These are phyloP conservation scores for Drosophila nr. perissopoda DNA, from an alignment of 2,888 invertebrate species.

Conservation along the genomic window DNA sequence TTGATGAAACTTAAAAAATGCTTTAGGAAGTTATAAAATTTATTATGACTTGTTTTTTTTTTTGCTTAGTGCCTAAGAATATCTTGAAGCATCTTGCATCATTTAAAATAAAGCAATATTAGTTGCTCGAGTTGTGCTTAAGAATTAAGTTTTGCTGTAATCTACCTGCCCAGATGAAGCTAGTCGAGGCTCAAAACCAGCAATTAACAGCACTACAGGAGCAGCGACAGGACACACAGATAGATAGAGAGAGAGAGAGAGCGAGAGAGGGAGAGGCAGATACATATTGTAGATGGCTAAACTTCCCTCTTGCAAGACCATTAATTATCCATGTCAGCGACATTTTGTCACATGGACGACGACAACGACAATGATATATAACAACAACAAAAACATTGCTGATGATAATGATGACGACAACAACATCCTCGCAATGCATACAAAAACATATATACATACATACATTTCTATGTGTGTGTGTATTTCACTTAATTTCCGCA, in stretches of 20 bases:
- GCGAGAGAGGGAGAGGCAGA: constrained; percentile 16
- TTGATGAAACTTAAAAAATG: neutral
- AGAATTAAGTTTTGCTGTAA: constrained; percentile 11
- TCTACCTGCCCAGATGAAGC: neutral
- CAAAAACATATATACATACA: neutral
- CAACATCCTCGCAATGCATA: constrained; percentile 59
- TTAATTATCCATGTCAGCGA: constrained; percentile 80
- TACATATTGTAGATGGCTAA: constrained; percentile 21
- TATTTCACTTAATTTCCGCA: constrained; percentile 80
- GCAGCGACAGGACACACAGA: constrained; percentile 4
- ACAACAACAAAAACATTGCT: constrained; percentile 18
- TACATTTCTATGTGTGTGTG: constrained; percentile 33
- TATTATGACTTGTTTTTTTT: neutral
- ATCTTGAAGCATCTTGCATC: neutral
- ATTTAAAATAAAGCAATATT: neutral
- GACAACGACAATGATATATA: constrained; percentile 16
- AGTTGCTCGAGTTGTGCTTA: neutral
- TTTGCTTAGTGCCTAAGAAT: neutral
- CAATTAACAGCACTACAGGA: constrained; percentile 57
- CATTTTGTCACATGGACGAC: constrained; percentile 71
- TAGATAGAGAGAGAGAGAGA: constrained; percentile 1
- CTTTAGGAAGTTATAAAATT: neutral
- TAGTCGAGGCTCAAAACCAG: constrained; percentile 37
- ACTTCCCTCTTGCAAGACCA: constrained; percentile 53
- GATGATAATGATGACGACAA: constrained; percentile 45